Conservation (phyloP, 2,113 vertebrate species). For the Podiceps cristatus region DNA sequence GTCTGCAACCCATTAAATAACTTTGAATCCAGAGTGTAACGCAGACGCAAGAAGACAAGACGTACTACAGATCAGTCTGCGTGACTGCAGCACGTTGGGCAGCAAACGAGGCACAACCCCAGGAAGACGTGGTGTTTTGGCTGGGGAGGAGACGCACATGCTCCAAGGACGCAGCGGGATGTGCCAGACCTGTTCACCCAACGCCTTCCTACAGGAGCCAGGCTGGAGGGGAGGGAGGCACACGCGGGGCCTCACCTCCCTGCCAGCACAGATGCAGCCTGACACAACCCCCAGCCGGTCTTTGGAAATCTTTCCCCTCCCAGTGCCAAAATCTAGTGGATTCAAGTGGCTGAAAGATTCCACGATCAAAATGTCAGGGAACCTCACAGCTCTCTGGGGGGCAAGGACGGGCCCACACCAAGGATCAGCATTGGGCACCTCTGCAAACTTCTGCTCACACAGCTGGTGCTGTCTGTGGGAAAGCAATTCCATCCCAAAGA, state of each 20-base stretch:
- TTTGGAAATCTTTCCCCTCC: background rate
- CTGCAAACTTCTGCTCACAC: background rate
- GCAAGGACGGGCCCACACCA: background rate
- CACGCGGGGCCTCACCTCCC: background rate
- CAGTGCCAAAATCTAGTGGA: background rate
- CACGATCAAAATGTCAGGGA: background rate
- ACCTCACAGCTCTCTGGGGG: background rate
- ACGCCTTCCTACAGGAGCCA: background rate
- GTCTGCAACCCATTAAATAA: background rate
- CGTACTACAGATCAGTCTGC: background rate
- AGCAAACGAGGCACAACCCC: background rate
- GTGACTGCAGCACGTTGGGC: background rate
- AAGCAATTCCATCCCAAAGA: background rate
- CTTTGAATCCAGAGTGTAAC: background rate
- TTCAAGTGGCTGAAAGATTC: background rate
- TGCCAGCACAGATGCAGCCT: background rate
- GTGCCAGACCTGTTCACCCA: background rate
- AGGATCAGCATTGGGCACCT: rapidly evolving
- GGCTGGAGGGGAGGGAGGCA: background rate
- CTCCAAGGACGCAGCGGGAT: background rate
- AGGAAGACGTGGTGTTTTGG: rapidly evolving
- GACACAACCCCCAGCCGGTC: background rate
- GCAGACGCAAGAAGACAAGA: background rate
- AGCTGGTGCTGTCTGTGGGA: background rate
- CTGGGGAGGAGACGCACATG: background rate